These are phyloP conservation scores for Harpagifer antarcticus DNA, from an alignment of 2,797 vertebrate species.

Conservation along the genomic window DNA sequence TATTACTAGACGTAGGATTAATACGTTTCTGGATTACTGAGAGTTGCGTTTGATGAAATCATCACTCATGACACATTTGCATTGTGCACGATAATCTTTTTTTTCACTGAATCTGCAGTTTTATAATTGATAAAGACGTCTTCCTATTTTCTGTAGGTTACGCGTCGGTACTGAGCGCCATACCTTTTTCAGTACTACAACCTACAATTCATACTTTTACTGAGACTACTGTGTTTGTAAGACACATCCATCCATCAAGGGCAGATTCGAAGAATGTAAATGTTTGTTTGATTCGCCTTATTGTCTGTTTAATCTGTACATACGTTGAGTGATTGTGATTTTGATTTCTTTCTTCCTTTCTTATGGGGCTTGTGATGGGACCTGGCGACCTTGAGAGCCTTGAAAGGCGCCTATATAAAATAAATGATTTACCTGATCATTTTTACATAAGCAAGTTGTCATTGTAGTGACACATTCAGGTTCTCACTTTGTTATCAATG, in stretches of 20 bases:
- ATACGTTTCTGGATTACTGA: constrained; percentile 41
- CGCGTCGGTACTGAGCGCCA: neutral
- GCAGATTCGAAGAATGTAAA: constrained; percentile 53
- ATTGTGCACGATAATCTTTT: constrained; percentile 40
- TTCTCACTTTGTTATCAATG: constrained; percentile 45
- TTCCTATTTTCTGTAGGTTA: constrained; percentile 40
- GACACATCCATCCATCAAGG: constrained; percentile 26
- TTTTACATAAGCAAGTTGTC: constrained; percentile 55
- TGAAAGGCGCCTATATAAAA: no score
- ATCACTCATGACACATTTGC: constrained; percentile 42
- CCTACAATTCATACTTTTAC: constrained; percentile 13
- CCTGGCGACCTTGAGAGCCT: constrained; percentile 47
- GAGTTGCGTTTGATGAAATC: constrained; percentile 19
- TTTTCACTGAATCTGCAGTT: constrained; percentile 20
- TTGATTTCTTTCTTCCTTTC: constrained; percentile 30
- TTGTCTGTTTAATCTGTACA: constrained; percentile 55
- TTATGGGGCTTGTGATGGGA: constrained; percentile 65
- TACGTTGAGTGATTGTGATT: constrained; percentile 25
- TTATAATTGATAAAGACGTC: constrained; percentile 34
- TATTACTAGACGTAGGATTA: constrained; percentile 29
- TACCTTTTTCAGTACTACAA: constrained; percentile 25
- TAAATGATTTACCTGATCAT: neutral
- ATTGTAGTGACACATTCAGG: constrained; percentile 41
- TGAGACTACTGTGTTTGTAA: constrained; percentile 26
- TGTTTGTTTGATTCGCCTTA: constrained; percentile 27